Evolutionary conservation across 2,888 invertebrate genomes (phyloP), one percentile per base, ranked within the genome.

Genomic region (Apamea epomidion): DNA sequence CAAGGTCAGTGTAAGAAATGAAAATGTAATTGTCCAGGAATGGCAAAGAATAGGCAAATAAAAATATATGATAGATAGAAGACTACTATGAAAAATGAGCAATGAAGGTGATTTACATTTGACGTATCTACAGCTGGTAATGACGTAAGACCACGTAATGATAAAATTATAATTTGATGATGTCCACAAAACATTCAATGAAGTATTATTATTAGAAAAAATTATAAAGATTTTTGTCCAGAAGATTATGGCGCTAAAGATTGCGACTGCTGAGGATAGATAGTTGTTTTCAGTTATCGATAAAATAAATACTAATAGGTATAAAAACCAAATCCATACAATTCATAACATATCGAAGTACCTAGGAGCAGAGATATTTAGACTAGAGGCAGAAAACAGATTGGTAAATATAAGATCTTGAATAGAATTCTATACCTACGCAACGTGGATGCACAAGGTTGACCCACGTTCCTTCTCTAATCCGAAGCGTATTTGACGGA

Each of bases 81-180:
- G 25, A 14, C 18, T 42, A 18, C 29, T 68, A 68, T 32, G 60
- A 29, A 64, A 48, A 37, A 32, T 48, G 73, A 76, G 45, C 42
- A 83, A 81, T 84, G n/a, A 45, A 65, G 65, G 21, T 73, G 85
- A 85, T 78, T 85, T 85, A 82, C 45, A 78, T 78, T 82, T 68
- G 77, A 82, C 74, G 72, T 74, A 78, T 72, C 74, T 69, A 72
- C 78, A 85, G 82, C 78, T 82, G 85, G 78, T 71, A 60, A 71
- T 85, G 77, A 85, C 74, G 85, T 64, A 84, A 58, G 60, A 60
- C 45, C 60, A 75, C 21, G 71, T 68, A 67, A 76, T 62, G 70
- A 67, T 54, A 69, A 80, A 85, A 74, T 83, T 80, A 74, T 77
- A 75, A 71, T 64, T 71, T 67, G 65, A 76, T 67, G 45, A 67